Percentiles rank a stretch among this genome's conserved stretches.
Conservation (phyloP, 2,888 invertebrate species). For the Xylophagus ater region DNA sequence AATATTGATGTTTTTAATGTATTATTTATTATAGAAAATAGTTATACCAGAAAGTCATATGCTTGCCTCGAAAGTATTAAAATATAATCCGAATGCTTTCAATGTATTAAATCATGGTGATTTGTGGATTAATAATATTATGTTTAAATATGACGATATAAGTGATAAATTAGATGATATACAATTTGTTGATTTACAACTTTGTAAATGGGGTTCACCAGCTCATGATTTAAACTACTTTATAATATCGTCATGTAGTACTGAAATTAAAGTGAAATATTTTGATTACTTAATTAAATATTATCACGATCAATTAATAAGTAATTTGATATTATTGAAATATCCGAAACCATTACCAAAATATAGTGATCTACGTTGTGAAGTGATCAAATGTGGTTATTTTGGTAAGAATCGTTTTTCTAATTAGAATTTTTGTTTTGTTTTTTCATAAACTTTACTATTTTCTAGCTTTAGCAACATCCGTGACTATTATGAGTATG, state of each 20-base stretch:
- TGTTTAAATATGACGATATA: slow-evolving; percentile 21
- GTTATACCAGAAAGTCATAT: too few relatives aligned
- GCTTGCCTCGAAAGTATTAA: too few relatives aligned
- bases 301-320: slow-evolving; percentile 19
- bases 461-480: slow-evolving; percentile 26
- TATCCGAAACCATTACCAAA: slow-evolving; percentile 20
- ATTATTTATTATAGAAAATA: too few relatives aligned
- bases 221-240: slow-evolving; percentile 25
- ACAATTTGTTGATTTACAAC: slow-evolving; percentile 26
- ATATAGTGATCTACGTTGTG: slow-evolving; percentile 20
- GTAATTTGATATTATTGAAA: slow-evolving; percentile 19
- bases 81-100: too few relatives aligned
- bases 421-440: neutral
- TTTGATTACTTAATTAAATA: slow-evolving; percentile 21
- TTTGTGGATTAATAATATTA: slow-evolving; percentile 24
- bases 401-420: slow-evolving; percentile 20
- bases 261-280: slow-evolving; percentile 19
- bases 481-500: slow-evolving; percentile 24
- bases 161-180: slow-evolving; percentile 18
- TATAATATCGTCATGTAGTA: slow-evolving; percentile 21
- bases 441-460: neutral
- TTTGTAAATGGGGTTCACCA: slow-evolving; percentile 21
- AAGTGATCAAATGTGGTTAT: slow-evolving; percentile 22
- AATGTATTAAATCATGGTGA: slow-evolving; percentile 25
- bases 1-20: too few relatives aligned